These are phyloP conservation scores for Physeter macrocephalus DNA, from an alignment of 2,113 vertebrate species.

Conservation along the genomic window DNA sequence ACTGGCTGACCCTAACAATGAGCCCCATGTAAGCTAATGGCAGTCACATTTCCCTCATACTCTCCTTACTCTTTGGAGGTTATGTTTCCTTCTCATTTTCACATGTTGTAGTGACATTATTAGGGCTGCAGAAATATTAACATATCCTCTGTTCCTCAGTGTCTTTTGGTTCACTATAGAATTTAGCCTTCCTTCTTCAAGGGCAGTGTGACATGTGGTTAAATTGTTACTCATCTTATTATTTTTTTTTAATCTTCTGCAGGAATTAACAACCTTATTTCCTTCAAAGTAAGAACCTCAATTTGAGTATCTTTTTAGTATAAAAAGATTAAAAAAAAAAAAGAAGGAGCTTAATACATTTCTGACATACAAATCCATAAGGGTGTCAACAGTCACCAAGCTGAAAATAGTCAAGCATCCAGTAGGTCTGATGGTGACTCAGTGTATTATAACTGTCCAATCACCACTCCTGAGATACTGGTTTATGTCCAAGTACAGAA, in stretches of 20 bases:
- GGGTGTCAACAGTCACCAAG: not conserved
- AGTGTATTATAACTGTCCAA: not conserved
- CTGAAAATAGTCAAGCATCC: conserved; percentile 19
- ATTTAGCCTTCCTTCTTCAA: conserved; percentile 56
- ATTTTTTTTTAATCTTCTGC: not conserved
- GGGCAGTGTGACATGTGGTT: conserved; percentile 12
- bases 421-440: not conserved
- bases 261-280: conserved; percentile 56
- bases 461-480: not conserved
- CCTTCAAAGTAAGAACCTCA: conserved; percentile 56
- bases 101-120: not conserved
- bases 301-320: conserved; percentile 41
- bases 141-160: not conserved
- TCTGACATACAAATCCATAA: conserved; percentile 13
- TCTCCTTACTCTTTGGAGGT: not conserved
- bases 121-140: not conserved
- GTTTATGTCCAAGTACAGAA: not conserved
- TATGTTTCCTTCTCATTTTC: not conserved
- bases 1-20: not conserved
- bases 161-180: conserved; percentile 40
- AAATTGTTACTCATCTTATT: conserved; percentile 36
- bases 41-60: not conserved
- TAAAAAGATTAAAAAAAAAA: conserved; percentile 1
- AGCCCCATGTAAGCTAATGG: not conserved
- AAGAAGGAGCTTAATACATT: not conserved